Evolutionary conservation across 2,888 invertebrate species (phyloP).

Genomic region (Strigamia transsilvanica): DNA sequence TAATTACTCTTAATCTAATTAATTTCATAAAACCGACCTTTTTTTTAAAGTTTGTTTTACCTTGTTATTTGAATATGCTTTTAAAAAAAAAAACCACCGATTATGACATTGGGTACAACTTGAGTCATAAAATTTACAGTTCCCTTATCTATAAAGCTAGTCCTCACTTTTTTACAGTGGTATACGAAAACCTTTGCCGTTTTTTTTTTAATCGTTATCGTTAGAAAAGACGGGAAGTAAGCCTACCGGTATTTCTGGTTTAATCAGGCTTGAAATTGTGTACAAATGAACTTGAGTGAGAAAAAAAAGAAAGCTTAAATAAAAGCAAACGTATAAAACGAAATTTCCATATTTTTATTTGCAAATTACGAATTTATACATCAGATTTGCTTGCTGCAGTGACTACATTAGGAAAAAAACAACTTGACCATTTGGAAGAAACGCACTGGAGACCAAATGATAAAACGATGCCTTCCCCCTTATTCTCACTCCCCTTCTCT

Average conservation of each 20-base stretch:
- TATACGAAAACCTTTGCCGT: background rate
- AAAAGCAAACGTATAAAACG: background rate
- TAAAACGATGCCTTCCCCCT: background rate
- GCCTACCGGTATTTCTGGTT: slow-evolving; percentile 5
- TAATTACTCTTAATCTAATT: slow-evolving; percentile 26
- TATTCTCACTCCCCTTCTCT: background rate
- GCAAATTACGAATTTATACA: slow-evolving; percentile 11
- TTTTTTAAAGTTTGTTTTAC: background rate
- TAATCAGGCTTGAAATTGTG: background rate
- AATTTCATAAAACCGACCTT: slow-evolving; percentile 3
- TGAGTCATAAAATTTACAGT: slow-evolving; percentile 2
- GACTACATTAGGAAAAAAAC: background rate
- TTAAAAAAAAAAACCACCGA: background rate
- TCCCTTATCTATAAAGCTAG: slow-evolving; percentile 5
- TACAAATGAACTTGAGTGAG: background rate
- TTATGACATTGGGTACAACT: slow-evolving; percentile 25
- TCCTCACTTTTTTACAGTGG: background rate
- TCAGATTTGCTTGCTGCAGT: background rate
- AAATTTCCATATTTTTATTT: background rate
- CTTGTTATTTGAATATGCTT: background rate
- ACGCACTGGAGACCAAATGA: slow-evolving; percentile 12
- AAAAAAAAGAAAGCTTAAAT: background rate
- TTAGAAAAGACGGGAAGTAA: slow-evolving; percentile 20
- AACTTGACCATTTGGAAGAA: slow-evolving; percentile 24
- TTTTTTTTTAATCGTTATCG: slow-evolving; percentile 12